These are phyloP conservation scores for Platerodrilus igneus DNA, from an alignment of 2,888 invertebrate species.

Conservation along the genomic window DNA sequence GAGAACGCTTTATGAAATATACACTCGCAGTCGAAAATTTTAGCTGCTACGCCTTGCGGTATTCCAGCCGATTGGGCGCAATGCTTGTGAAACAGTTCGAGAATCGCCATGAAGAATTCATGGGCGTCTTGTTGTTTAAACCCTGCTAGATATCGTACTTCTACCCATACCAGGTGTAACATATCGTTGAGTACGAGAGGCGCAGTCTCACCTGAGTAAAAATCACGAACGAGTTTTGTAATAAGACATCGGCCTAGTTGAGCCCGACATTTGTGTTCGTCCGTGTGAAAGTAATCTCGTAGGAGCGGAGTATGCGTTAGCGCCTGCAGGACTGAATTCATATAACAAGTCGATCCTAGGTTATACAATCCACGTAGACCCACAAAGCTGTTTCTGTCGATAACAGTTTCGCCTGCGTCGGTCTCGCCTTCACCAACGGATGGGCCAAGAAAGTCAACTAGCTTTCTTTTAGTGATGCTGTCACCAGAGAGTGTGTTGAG, in stretches of 20 bases:
- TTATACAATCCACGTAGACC: conserved; percentile 92
- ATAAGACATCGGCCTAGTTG: conserved; percentile 78
- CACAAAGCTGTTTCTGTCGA: conserved; percentile 77
- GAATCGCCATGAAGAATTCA: conserved; percentile 94
- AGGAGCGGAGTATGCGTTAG: conserved; percentile 92
- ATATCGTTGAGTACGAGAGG: conserved; percentile 86
- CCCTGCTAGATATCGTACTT: conserved; percentile 88
- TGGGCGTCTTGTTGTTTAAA: conserved; percentile 99
- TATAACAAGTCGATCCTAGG: conserved; percentile 95
- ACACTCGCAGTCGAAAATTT: conserved; percentile 68
- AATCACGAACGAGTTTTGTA: conserved; percentile 93
- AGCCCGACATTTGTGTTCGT: conserved; percentile 79
- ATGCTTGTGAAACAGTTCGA: conserved; percentile 88
- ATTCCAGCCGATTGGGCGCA: conserved; percentile 46
- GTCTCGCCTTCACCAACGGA: conserved; percentile 74
- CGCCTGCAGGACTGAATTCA: conserved; percentile 97
- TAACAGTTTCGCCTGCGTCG: conserved; percentile 71
- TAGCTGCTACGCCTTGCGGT: conserved; percentile 21
- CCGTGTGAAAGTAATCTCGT: conserved; percentile 91
- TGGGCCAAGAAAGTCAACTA: conserved; percentile 66
- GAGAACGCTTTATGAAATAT: conserved; percentile 98
- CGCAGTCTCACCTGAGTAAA: conserved; percentile 85
- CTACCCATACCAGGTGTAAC: conserved; percentile 94
- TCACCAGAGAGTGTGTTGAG: conserved; percentile 41
- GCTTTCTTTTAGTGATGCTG: conserved; percentile 41